Evolutionary conservation across 2,888 invertebrate genomes (phyloP), one percentile per base, ranked within the genome.

Genomic region (Dorcus hopei): DNA sequence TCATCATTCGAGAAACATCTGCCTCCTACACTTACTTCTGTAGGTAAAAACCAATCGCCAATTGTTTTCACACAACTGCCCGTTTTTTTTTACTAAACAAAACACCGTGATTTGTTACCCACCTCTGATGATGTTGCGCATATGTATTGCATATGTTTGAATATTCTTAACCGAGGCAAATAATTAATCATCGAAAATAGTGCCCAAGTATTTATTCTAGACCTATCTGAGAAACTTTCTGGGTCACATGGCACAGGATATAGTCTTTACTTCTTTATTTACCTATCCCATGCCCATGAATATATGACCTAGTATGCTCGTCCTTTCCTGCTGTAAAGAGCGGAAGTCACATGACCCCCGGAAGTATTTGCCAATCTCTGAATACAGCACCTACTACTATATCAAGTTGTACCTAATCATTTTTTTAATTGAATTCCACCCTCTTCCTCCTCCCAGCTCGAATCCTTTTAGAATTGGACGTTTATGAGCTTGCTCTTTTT

Each of bases 1-100:
- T 58, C 56, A 57, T 61, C 56, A 65, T 63, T 62, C 66, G 68
- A 54, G 38, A 49, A 50, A 50, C 50, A 50, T 50, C 50, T 50
- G 50, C 50, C 39, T 50, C 50, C 50, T 38, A 39, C 50, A 14
- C 50, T 50, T 50, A 14, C 40, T 50, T 50, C 50, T 26, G 39
- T 39, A 50, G 38, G 50, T 39, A 50, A 33, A 50, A 47, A 26
- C 38, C 49, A 49, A 49, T 38, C 49, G 39, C n/a, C 16, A 11
- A 50, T 50, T 50, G 50, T 50, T 50, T 50, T 39, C n/a, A 6
- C 9, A 23, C 50, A 50, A 50, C 50, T 50, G 50, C 39, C 11
- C 39, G 38, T 14, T 50, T 50, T 14, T 50, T 50, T 50, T 50
- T 50, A 39, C 11, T 33, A 4, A 49, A 14, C 38, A 38, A 16